Conservation (phyloP, 2,888 invertebrate species). For the Dioctria rufipes region DNA sequence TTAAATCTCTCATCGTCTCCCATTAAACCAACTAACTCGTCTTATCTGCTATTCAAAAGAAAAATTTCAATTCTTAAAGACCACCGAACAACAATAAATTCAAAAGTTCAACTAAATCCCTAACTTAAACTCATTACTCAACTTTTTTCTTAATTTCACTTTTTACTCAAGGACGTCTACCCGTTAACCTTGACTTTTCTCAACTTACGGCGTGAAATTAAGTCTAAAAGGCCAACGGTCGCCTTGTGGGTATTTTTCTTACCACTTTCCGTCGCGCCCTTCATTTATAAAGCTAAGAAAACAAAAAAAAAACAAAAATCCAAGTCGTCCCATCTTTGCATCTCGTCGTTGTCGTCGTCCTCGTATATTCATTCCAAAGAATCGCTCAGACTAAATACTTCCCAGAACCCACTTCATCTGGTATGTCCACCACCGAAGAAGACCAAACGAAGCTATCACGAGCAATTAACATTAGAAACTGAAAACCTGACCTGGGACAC, state of each 20-base stretch:
- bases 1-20: too few relatives aligned
- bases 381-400: slow-evolving; percentile 38
- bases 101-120: background rate
- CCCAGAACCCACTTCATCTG: slow-evolving; percentile 43
- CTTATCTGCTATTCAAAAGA: background rate
- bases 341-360: background rate
- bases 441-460: slow-evolving; percentile 25
- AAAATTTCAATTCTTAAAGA: background rate
- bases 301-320: too few relatives aligned
- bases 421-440: slow-evolving; percentile 28
- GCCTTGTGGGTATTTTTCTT: slow-evolving; percentile 49
- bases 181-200: slow-evolving; percentile 49
- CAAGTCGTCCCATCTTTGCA: slow-evolving; percentile 33
- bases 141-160: slow-evolving; percentile 57
- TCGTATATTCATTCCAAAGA: slow-evolving; percentile 17
- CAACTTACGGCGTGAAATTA: slow-evolving; percentile 53
- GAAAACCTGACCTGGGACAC: slow-evolving; percentile 57
- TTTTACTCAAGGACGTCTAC: slow-evolving; percentile 53
- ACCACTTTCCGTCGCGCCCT: slow-evolving; percentile 49
- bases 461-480: slow-evolving; percentile 58
- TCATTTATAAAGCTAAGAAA: slow-evolving; percentile 40
- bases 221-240: slow-evolving; percentile 59
- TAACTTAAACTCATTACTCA: slow-evolving; percentile 54
- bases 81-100: background rate
- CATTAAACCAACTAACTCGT: too few relatives aligned